Percentiles rank a stretch among this genome's conserved stretches.
These are phyloP conservation scores for Scalopus aquaticus DNA, from an alignment of 2,113 vertebrate species.

Conservation along the genomic window DNA sequence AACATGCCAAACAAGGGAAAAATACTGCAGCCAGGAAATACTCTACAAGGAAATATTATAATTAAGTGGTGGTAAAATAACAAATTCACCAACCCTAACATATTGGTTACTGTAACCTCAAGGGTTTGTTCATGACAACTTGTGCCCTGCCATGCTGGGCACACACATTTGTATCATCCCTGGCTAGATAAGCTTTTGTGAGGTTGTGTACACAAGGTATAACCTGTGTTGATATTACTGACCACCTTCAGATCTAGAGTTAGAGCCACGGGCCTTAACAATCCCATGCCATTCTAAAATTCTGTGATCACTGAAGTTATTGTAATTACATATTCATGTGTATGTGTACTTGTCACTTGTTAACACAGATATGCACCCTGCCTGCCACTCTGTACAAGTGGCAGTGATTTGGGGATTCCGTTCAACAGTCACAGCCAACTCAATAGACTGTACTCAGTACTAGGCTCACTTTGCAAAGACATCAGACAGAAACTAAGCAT, in stretches of 20 bases:
- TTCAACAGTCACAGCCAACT: not conserved
- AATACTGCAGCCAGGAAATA: not conserved
- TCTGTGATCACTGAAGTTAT: not conserved
- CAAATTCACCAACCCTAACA: not conserved
- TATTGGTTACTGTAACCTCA: not conserved
- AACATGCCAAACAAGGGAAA: not conserved
- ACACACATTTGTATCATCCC: not conserved
- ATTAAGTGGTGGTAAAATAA: not conserved
- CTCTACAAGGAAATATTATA: not conserved
- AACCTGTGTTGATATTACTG: not conserved
- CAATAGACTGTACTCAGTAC: not conserved
- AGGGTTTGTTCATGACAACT: not conserved
- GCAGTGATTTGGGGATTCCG: not conserved
- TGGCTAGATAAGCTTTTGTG: not conserved
- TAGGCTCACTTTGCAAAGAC: not conserved
- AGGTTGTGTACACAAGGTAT: not conserved
- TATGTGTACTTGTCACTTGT: not conserved
- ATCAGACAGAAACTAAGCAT: not conserved
- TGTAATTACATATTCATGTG: not conserved
- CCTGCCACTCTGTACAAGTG: not conserved
- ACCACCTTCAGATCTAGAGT: not conserved
- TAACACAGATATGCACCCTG: not conserved
- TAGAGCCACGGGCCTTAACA: not conserved
- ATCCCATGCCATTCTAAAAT: not conserved
- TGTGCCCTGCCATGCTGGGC: not conserved